phyloP scores from a whole-genome alignment of 2,888 invertebrate species.

The Drosophila recens region DNA sequence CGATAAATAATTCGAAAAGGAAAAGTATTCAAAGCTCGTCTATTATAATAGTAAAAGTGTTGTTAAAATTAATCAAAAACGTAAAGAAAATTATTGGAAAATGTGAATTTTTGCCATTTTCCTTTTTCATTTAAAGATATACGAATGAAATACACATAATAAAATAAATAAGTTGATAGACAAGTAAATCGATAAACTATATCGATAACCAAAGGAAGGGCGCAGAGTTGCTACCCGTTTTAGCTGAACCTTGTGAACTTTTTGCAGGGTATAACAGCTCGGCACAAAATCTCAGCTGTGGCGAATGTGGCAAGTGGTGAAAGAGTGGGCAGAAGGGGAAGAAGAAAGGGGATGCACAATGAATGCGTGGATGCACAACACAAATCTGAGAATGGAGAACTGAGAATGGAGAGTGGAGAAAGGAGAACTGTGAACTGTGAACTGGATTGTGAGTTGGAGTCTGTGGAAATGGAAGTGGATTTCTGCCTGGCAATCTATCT shows the following conservation, averaged over 20 bases:
- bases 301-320: constrained; percentile 21
- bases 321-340: neutral
- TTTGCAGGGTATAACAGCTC: constrained; percentile 17
- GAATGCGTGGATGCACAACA: constrained; percentile 60
- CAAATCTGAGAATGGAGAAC: constrained; percentile 42
- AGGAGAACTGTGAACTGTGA: constrained; percentile 11
- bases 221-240: neutral
- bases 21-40: no score
- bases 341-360: constrained; percentile 19
- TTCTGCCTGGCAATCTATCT: constrained; percentile 71
- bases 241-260: no score
- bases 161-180: no score
- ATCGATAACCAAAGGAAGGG: no score
- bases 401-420: constrained; percentile 12
- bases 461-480: constrained; percentile 6
- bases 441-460: neutral
- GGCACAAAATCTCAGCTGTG: constrained; percentile 53
- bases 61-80: no score
- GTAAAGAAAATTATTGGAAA: no score
- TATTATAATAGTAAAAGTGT: no score
- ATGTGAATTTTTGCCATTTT: no score
- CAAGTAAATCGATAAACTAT: no score
- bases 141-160: no score
- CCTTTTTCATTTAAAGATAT: no score
- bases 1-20: no score